Evolutionary conservation across 2,113 vertebrate species (phyloP).

Genomic region (Clarias batrachus): DNA sequence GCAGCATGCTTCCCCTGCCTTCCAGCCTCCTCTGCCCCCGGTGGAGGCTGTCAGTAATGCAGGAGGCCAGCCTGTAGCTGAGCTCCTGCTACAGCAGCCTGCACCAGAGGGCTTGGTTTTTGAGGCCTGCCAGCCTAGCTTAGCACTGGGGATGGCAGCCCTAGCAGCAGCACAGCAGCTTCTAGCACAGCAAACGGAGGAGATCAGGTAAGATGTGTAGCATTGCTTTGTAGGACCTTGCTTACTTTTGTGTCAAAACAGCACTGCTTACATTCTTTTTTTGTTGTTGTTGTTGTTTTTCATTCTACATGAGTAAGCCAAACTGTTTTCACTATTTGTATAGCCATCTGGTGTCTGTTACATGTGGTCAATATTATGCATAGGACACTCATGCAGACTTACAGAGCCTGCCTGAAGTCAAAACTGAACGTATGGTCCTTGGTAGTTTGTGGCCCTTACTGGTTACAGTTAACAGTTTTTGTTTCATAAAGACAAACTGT

Average conservation of each 20-base stretch:
- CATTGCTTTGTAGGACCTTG: background rate
- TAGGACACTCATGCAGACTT: background rate
- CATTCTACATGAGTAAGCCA: background rate
- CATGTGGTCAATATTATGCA: background rate
- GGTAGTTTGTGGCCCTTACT: background rate
- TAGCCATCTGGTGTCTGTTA: background rate
- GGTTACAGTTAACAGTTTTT: background rate
- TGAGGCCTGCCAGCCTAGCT: slow-evolving; percentile 76
- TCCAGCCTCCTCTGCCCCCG: slow-evolving; percentile 96
- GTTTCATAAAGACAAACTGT: background rate
- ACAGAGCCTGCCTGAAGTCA: background rate
- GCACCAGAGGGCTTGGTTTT: slow-evolving; percentile 65
- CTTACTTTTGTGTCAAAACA: background rate
- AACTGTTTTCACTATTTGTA: background rate
- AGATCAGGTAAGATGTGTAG: slow-evolving; percentile 84
- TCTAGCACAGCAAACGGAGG: slow-evolving; percentile 77
- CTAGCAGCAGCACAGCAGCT: slow-evolving; percentile 80
- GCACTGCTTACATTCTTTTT: background rate
- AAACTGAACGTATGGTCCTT: background rate
- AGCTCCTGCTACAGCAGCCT: slow-evolving; percentile 71
- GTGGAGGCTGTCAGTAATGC: slow-evolving; percentile 76
- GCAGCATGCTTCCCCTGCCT: slow-evolving; percentile 92
- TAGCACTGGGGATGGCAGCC: slow-evolving; percentile 73
- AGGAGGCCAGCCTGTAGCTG: slow-evolving; percentile 68
- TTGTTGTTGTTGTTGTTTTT: background rate